Base-by-base conservation (phyloP, 2,113 vertebrate species). In the Circaetus gallicus region DNA sequence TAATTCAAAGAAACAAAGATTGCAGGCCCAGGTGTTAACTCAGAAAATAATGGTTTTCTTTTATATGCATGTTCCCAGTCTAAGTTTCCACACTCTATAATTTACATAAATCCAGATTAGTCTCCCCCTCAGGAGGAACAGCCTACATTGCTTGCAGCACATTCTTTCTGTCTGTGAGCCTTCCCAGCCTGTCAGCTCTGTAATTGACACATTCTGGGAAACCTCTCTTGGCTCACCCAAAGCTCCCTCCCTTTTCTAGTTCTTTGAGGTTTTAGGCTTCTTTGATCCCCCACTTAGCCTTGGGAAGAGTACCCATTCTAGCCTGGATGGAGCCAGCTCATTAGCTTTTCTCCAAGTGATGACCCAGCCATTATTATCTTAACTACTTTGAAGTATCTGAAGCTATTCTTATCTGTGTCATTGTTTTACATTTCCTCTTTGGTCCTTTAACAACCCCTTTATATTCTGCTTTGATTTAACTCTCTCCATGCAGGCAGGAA, bases 141-240 rank as follows among this genome's bases (percentile, higher is more conserved):
- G 81, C 55, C 83, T 63, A 69, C 81, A 17, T 4, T 25, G 50
- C 94, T 87, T 45, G 70, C 80, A 91, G 94, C 91, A 59, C 89
- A 74, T 96, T 76, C 93, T 63, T 63, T 36, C 56, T 43, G 82
- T 22, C 71, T 49, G 63, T 6, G 95, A 95, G 89, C 7, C 83
- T 91, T 95, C 81, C 87, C 95, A 91, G 95, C 78, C 91, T 72
- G 91, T 76, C 95, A 89, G 89, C 87, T 56, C 89, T 3, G 14
- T 8, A 63, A 71, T 2, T 85, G 95, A 79, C 96, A 94, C 87
- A 72, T 96, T 87, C 95, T 90, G 95, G 95, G 96, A 95, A 93
- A 85, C 40, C 61, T 94, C 73, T 72, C 77, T 40, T 79, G 94
- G 89, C 87, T 96, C 73, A 40, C 29, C 47, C 76, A 55, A 31